Conservation (phyloP, 2,113 vertebrate genomes). For the Hemicordylus capensis region DNA sequence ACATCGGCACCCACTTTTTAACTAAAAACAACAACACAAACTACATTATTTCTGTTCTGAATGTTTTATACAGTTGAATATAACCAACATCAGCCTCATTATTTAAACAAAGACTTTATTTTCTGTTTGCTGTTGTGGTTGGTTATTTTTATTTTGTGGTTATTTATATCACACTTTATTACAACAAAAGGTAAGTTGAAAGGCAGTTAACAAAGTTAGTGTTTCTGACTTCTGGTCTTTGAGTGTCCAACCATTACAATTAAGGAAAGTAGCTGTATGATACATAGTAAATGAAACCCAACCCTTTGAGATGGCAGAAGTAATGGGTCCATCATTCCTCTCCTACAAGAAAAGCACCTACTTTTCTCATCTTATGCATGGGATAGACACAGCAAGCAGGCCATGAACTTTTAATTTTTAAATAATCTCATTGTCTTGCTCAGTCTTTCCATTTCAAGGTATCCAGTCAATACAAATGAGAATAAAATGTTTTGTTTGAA, state of each 20-base stretch:
- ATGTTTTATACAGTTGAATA: too few relatives aligned
- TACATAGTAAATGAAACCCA: not conserved
- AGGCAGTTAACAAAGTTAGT: too few relatives aligned
- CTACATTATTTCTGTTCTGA: too few relatives aligned
- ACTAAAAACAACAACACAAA: too few relatives aligned
- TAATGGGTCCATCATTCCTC: not conserved
- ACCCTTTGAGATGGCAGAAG: not conserved
- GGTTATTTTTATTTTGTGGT: too few relatives aligned
- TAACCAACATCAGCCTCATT: too few relatives aligned
- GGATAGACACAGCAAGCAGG: not conserved
- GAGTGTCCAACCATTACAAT: not conserved
- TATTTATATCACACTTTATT: too few relatives aligned
- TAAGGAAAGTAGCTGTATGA: not conserved
- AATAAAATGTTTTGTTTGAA: constrained; percentile 3
- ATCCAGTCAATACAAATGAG: not conserved
- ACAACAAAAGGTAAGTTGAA: too few relatives aligned
- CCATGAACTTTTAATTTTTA: not conserved
- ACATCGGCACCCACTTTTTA: too few relatives aligned
- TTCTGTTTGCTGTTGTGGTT: too few relatives aligned
- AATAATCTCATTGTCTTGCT: not conserved
- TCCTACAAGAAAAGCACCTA: not conserved
- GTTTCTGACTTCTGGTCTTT: not conserved
- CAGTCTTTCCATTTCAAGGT: not conserved
- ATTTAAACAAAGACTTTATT: too few relatives aligned
- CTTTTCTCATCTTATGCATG: not conserved